These are phyloP conservation scores for Nymphalis urticae DNA, from an alignment of 2,888 invertebrate species.

Conservation along the genomic window DNA sequence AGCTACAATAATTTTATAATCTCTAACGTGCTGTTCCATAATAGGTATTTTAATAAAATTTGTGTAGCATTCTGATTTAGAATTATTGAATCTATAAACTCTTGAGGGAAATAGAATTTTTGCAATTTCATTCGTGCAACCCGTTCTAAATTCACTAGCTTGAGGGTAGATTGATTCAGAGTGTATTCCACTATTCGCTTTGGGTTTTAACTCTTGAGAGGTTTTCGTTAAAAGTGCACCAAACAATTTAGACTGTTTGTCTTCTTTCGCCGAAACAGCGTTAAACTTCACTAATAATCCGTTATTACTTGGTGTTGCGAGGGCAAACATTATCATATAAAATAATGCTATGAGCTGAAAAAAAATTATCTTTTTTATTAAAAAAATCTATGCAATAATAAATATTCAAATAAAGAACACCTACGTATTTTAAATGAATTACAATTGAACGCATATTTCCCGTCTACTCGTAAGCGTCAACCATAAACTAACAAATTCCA, in stretches of 20 bases:
- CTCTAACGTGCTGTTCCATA: constrained; percentile 51
- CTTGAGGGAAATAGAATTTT: constrained; percentile 50
- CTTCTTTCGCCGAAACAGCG: constrained; percentile 51
- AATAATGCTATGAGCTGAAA: constrained; percentile 45
- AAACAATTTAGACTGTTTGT: constrained; percentile 38
- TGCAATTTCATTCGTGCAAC: constrained; percentile 57
- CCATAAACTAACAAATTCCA: constrained; percentile 29
- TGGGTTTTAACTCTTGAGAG: constrained; percentile 48
- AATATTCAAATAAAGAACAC: constrained; percentile 14
- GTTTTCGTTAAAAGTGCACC: constrained; percentile 55
- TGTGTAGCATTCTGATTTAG: constrained; percentile 24
- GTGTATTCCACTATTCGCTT: constrained; percentile 41
- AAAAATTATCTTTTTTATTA: background rate
- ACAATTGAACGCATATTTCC: constrained; percentile 33
- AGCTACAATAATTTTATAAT: constrained; percentile 67
- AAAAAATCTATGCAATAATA: background rate
- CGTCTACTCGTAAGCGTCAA: constrained; percentile 15
- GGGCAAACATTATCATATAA: constrained; percentile 35
- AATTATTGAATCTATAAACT: constrained; percentile 31
- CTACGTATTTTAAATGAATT: constrained; percentile 27
- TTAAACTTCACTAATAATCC: constrained; percentile 59
- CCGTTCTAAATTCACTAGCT: constrained; percentile 42
- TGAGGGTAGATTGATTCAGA: constrained; percentile 46
- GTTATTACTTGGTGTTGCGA: constrained; percentile 54
- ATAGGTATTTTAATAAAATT: constrained; percentile 60